Percentiles rank a stretch among this genome's conserved stretches.
phyloP scores from a whole-genome alignment of 2,113 vertebrate genomes.

The Arenaria interpres region DNA sequence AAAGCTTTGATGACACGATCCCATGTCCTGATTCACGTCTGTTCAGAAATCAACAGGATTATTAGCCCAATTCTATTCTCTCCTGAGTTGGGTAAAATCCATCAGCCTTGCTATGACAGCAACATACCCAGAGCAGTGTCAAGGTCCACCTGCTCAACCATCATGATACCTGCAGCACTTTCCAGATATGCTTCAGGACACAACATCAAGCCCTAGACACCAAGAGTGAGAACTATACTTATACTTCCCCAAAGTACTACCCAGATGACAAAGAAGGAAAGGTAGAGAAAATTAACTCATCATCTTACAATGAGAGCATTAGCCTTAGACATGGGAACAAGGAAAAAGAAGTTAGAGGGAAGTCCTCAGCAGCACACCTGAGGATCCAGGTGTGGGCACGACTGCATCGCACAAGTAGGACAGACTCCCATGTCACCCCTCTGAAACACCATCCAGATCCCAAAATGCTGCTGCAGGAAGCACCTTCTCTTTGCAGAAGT shows the following conservation, averaged over 20 bases:
- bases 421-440: neutral
- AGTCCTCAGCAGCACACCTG: neutral
- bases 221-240: neutral
- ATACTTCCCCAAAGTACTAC: neutral
- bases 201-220: neutral
- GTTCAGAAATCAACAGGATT: neutral
- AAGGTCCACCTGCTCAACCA: neutral
- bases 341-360: neutral
- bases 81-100: neutral
- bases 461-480: neutral
- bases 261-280: neutral
- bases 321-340: neutral
- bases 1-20: neutral
- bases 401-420: neutral
- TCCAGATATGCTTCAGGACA: neutral
- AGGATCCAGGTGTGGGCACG: fast-evolving
- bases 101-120: neutral
- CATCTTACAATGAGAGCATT: fast-evolving
- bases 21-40: neutral
- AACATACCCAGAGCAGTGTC: neutral
- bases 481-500: neutral
- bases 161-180: fast-evolving
- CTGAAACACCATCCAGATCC: neutral
- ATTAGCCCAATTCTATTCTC: neutral
- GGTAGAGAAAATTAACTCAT: neutral